Conservation (phyloP, 2,113 vertebrate species). For the Nesospiza acunhae region DNA sequence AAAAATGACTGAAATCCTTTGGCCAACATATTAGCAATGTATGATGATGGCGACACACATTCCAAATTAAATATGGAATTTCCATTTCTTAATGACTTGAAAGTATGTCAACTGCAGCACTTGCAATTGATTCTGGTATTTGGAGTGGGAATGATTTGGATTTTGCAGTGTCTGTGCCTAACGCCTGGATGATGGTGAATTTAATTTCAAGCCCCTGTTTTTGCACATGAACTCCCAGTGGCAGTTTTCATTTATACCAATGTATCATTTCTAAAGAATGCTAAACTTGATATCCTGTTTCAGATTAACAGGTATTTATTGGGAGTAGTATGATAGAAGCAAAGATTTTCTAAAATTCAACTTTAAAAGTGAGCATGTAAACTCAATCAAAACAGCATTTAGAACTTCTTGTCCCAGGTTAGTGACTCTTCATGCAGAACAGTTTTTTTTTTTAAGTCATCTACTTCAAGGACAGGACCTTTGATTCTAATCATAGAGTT, state of each 20-base stretch:
- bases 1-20: constrained; percentile 38
- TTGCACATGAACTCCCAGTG: constrained; percentile 46
- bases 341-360: constrained; percentile 72
- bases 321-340: constrained; percentile 71
- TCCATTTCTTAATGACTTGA: constrained; percentile 36
- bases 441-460: constrained; percentile 27
- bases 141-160: constrained; percentile 15
- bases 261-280: constrained; percentile 33
- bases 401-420: constrained; percentile 70
- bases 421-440: constrained; percentile 62
- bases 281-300: constrained; percentile 72
- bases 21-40: not conserved
- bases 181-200: not conserved
- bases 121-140: constrained; percentile 27
- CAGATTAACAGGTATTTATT: constrained; percentile 73
- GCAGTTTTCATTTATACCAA: constrained; percentile 33
- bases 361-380: constrained; percentile 73
- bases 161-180: constrained; percentile 37
- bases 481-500: constrained; percentile 56
- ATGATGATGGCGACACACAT: not conserved
- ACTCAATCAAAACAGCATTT: constrained; percentile 71
- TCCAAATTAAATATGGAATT: constrained; percentile 18
- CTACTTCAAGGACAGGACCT: constrained; percentile 66
- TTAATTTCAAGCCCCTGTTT: constrained; percentile 24
- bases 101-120: constrained; percentile 11